These are phyloP conservation scores for Ceratina japonica DNA, from an alignment of 1,140 invertebrate genomes.

Conservation along the genomic window DNA sequence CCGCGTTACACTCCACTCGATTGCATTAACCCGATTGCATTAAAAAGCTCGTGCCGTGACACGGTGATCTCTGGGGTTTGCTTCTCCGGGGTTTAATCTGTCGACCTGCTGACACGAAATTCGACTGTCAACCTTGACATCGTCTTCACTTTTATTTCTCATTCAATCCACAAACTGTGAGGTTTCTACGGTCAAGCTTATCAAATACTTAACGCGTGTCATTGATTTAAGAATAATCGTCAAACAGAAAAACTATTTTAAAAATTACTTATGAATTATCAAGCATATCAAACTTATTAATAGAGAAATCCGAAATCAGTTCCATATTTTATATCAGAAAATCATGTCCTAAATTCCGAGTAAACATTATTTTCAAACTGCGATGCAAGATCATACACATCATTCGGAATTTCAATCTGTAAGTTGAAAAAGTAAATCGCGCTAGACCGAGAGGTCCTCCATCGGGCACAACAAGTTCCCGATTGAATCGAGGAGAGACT, in stretches of 20 bases:
- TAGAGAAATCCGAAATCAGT: too few species aligned
- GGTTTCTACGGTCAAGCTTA: too few species aligned
- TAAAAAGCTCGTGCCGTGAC: not conserved
- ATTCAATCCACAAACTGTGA: too few species aligned
- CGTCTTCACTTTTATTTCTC: not conserved
- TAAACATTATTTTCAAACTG: too few species aligned
- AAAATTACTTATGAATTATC: too few species aligned
- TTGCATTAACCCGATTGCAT: not conserved
- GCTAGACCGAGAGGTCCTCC: not conserved
- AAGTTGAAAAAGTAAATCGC: constrained; percentile 14
- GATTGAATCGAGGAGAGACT: constrained; percentile 18
- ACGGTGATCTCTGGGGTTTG: not conserved
- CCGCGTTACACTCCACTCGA: not conserved
- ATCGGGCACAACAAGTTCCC: constrained; percentile 4
- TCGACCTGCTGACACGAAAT: not conserved
- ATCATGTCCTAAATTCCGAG: too few species aligned
- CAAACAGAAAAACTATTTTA: too few species aligned
- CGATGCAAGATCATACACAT: not conserved
- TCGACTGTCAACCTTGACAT: not conserved
- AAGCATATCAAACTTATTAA: too few species aligned
- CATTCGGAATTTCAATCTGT: not conserved
- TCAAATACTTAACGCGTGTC: too few species aligned
- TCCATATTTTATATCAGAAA: too few species aligned
- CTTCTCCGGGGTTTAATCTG: not conserved
- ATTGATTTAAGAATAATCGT: too few species aligned